Conservation (phyloP, 1,140 invertebrate genomes). For the Drosophila sturtevanti region DNA sequence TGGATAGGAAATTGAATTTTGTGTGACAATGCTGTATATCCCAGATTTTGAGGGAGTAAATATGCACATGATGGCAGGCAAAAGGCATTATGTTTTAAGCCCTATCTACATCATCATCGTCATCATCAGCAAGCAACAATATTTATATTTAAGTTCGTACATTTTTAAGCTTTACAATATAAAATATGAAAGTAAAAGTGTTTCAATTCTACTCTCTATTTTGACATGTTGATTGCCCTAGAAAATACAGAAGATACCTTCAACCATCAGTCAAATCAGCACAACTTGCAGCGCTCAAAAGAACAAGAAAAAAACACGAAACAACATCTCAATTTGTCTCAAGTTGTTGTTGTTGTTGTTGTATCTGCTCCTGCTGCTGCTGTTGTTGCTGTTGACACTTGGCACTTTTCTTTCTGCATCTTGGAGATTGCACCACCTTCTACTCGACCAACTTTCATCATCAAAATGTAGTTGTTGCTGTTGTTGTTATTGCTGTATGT, state of each 20-base stretch:
- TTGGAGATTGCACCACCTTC: background rate
- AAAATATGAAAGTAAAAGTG: background rate
- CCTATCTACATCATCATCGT: background rate
- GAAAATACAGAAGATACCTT: background rate
- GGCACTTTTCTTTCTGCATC: conserved; percentile 34
- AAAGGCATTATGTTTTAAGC: background rate
- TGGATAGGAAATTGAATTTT: conserved; percentile 75
- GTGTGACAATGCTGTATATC: conserved; percentile 9
- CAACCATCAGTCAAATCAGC: conserved; percentile 26
- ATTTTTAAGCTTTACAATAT: background rate
- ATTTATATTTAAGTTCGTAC: background rate
- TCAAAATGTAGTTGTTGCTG: conserved; percentile 14
- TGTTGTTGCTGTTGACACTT: conserved; percentile 38
- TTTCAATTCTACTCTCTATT: background rate
- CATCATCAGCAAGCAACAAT: background rate
- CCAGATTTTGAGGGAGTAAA: background rate
- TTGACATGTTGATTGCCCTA: background rate
- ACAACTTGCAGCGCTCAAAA: background rate
- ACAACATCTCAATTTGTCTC: conserved; percentile 76
- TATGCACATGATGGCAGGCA: background rate
- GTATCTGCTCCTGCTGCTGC: conserved; percentile 39
- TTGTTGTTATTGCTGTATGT: conserved; percentile 23
- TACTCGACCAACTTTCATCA: conserved; percentile 35
- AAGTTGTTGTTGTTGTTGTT: conserved; percentile 62
- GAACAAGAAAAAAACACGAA: conserved; percentile 15